These are phyloP conservation scores for Bombyx mori DNA, from an alignment of 1,140 invertebrate species.

Conservation along the genomic window DNA sequence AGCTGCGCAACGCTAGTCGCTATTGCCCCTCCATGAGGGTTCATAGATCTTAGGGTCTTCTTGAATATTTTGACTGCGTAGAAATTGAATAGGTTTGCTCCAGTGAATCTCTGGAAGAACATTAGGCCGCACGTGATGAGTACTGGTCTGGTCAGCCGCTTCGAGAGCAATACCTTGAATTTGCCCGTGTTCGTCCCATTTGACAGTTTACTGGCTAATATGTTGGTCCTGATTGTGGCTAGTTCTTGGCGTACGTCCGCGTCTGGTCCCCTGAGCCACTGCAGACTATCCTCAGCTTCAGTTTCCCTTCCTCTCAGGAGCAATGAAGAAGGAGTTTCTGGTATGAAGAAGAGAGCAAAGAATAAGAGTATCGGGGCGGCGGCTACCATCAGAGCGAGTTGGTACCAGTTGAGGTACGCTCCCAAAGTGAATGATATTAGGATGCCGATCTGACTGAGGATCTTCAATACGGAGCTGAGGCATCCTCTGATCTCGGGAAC, in stretches of 20 bases:
- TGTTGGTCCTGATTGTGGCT: constrained; percentile 77
- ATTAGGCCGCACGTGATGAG: constrained; percentile 86
- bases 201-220: constrained; percentile 69
- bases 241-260: constrained; percentile 82
- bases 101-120: constrained; percentile 88
- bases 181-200: constrained; percentile 41
- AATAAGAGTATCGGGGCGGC: constrained; percentile 80
- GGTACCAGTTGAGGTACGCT: constrained; percentile 85
- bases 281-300: constrained; percentile 79
- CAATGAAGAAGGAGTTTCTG: constrained; percentile 87
- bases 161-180: constrained; percentile 70
- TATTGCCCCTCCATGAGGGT: constrained; percentile 86
- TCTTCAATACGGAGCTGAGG: constrained; percentile 87
- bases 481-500: constrained; percentile 87
- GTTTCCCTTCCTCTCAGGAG: constrained; percentile 81
- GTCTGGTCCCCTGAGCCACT: constrained; percentile 80
- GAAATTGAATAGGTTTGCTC: constrained; percentile 86
- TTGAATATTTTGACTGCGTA: constrained; percentile 87
- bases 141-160: constrained; percentile 76
- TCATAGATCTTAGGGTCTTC: constrained; percentile 83
- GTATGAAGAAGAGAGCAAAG: constrained; percentile 79
- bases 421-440: constrained; percentile 86
- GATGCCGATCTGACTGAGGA: constrained; percentile 88
- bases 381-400: constrained; percentile 82
- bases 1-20: constrained; percentile 85